Conservation (phyloP, 2,888 invertebrate genomes). For the Erpobdella octoculata region DNA sequence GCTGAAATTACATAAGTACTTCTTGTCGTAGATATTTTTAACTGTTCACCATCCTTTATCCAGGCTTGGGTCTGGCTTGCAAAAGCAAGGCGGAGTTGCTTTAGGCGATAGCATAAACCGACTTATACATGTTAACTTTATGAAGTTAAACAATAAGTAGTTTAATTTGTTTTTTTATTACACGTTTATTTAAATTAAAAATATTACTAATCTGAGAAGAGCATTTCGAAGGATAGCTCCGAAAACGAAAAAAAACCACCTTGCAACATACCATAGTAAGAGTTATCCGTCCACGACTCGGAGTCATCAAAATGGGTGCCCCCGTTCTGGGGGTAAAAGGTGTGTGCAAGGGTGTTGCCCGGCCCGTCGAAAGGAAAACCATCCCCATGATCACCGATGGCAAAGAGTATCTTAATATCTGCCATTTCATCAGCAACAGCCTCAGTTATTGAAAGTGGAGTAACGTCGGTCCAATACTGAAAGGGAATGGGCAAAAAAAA, state of each 20-base stretch:
- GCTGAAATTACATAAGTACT: too few relatives aligned
- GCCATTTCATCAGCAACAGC: background rate
- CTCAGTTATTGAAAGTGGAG: background rate
- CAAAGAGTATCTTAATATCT: slow-evolving; percentile 16
- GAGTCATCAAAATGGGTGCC: slow-evolving; percentile 37
- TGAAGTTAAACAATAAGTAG: too few relatives aligned
- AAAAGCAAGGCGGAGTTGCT: too few relatives aligned
- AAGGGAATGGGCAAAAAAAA: background rate
- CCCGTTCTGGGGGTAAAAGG: slow-evolving; percentile 36
- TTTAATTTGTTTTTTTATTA: too few relatives aligned
- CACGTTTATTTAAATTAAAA: too few relatives aligned
- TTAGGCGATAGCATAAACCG: too few relatives aligned
- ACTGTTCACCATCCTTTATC: too few relatives aligned
- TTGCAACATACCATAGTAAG: slow-evolving; percentile 24
- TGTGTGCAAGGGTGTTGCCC: slow-evolving; percentile 33
- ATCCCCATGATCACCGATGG: slow-evolving; percentile 17
- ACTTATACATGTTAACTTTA: too few relatives aligned
- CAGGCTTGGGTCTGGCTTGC: too few relatives aligned
- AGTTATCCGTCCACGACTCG: slow-evolving; percentile 35
- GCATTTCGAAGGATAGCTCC: too few relatives aligned
- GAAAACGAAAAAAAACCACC: background rate
- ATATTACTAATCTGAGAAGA: too few relatives aligned
- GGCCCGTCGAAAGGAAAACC: slow-evolving; percentile 25
- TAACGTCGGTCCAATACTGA: slow-evolving; percentile 20
- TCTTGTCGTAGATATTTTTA: too few relatives aligned